Percentiles rank a stretch among this genome's conserved stretches.
Conservation (phyloP, 1,140 invertebrate species). For the Platyura marginata region DNA sequence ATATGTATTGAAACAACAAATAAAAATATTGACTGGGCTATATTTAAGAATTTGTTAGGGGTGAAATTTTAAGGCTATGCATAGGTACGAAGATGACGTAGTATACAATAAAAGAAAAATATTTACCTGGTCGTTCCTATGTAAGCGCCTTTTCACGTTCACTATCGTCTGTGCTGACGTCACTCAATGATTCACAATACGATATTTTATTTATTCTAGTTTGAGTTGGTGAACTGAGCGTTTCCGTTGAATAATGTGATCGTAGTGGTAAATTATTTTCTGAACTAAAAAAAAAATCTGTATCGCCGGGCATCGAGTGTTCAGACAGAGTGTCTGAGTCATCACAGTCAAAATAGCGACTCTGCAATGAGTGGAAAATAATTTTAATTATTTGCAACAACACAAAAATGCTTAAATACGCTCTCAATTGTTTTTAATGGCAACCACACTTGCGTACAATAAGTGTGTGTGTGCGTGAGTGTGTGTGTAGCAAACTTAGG, state of each 20-base stretch:
- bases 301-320: not conserved
- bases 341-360: constrained; percentile 1
- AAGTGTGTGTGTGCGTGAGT: too few species aligned
- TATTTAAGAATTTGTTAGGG: not conserved
- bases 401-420: too few species aligned
- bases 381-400: too few species aligned
- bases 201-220: not conserved
- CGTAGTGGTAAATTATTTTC: not conserved
- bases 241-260: not conserved
- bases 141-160: not conserved
- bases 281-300: not conserved
- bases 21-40: not conserved
- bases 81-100: not conserved
- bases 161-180: not conserved
- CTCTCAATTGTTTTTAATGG: too few species aligned
- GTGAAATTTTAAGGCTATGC: not conserved
- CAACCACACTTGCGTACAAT: too few species aligned
- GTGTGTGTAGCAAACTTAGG: too few species aligned
- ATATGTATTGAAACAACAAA: not conserved
- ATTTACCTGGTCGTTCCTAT: too few species aligned
- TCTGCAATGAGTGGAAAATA: constrained; percentile 1
- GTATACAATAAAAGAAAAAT: not conserved
- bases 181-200: not conserved
- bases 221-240: too few species aligned
- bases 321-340: not conserved